Conservation (phyloP, 2,888 invertebrate genomes). For the Lacanobia oleracea region DNA sequence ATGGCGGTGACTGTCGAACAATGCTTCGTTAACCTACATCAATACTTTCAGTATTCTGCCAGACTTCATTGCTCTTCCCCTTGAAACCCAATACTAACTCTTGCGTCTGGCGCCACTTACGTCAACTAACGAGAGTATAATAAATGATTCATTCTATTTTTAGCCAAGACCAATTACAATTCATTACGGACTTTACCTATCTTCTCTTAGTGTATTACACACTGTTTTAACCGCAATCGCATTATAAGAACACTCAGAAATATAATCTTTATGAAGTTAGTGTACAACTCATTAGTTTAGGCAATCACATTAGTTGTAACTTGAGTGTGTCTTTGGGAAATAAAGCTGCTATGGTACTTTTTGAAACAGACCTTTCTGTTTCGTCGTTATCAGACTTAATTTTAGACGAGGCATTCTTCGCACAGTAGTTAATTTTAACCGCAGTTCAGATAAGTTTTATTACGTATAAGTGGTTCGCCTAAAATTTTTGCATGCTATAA, state of each 20-base stretch:
- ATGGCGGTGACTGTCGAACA: no score
- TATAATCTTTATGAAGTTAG: not conserved
- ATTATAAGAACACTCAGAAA: conserved; percentile 15
- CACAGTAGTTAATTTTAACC: not conserved
- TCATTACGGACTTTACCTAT: not conserved
- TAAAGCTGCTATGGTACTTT: not conserved
- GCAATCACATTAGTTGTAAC: not conserved
- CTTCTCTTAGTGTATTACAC: not conserved
- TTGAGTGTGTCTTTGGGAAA: not conserved
- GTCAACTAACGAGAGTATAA: not conserved
- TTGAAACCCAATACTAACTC: not conserved
- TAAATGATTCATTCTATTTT: conserved; percentile 6
- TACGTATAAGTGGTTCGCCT: no score
- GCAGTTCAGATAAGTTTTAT: no score
- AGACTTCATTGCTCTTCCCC: not conserved
- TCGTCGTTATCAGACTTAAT: not conserved
- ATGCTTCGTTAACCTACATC: no score
- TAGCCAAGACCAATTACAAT: conserved; percentile 13
- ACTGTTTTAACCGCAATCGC: not conserved
- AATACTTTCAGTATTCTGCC: not conserved
- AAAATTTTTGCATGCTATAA: no score
- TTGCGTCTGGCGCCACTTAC: not conserved
- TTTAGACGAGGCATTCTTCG: not conserved
- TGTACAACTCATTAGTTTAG: not conserved
- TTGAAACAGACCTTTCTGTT: not conserved